phyloP scores from a whole-genome alignment of 2,888 invertebrate species.

The Amblyjoppa proteus region DNA sequence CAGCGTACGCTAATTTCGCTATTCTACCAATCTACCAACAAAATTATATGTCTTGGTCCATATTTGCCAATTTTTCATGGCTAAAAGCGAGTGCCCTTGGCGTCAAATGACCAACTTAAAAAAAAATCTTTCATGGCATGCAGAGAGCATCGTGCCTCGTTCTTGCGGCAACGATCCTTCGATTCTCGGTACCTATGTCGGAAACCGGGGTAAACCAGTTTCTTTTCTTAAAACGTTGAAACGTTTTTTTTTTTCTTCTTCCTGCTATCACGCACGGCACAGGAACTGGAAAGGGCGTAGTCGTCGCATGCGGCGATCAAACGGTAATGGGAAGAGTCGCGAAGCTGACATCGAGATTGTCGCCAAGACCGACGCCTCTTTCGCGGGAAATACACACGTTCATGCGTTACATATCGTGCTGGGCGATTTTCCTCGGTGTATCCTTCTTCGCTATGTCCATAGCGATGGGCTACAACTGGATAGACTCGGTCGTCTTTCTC shows the following conservation, averaged over 20 bases:
- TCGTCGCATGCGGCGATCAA: constrained; percentile 88
- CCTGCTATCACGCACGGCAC: not conserved
- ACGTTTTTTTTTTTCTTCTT: constrained; percentile 8
- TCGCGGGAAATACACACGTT: constrained; percentile 92
- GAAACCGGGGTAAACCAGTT: constrained; percentile 51
- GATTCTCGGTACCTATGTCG: not conserved
- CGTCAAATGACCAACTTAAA: constrained; percentile 11
- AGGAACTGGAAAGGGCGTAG: constrained; percentile 87
- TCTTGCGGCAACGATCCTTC: constrained; percentile 6
- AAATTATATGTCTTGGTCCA: not conserved
- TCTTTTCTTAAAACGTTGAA: not conserved
- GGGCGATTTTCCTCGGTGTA: constrained; percentile 89
- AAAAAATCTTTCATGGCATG: constrained; percentile 7
- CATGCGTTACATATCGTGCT: constrained; percentile 89
- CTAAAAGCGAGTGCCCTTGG: not conserved
- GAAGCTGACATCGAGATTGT: constrained; percentile 88
- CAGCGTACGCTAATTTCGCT: not conserved
- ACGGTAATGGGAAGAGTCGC: constrained; percentile 91
- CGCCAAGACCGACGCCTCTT: constrained; percentile 91
- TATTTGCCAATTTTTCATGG: not conserved
- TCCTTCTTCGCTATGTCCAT: constrained; percentile 91
- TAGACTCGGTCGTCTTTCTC: constrained; percentile 89
- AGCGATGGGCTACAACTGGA: constrained; percentile 88
- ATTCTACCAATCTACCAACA: not conserved
- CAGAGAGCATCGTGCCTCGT: not conserved